Evolutionary conservation across 2,113 vertebrate species (phyloP), one percentile per base, ranked within the genome.

Genomic region (Macroglossus sobrinus): DNA sequence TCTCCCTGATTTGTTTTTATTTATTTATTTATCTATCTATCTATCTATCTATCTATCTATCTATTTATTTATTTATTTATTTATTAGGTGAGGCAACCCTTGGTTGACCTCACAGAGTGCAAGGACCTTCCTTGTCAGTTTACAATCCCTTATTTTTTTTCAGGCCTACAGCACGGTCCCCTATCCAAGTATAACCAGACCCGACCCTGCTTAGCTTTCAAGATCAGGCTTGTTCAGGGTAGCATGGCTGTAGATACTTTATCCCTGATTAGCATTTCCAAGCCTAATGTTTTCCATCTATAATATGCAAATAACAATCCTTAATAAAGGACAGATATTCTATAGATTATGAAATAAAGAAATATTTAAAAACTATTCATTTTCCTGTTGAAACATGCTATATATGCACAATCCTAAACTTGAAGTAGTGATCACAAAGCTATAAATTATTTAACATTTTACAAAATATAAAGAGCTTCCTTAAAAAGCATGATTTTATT

Each of bases 401-500:
- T 55, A 89, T 55, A 84, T 24, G 35, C 6, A 53, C 26, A 86
- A 68, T 33, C 15, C 63, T 91, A 82, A 78, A 64, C 71, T 57
- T 87, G 74, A 80, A 79, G 63, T 35, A 66, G 26, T 66, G 64
- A 93, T 74, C 89, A 50, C 71, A n/a, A 47, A 40, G 59, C 12
- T 85, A 66, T 68, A 93, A 92, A 84, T 92, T 72, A 96, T 55
- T 71, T 69, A 72, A 66, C 5, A 71, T 57, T 81, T 79, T 43
- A 78, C 0, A 92, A 24, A 59, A 53, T 74, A 79, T 24, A 81
- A 33, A 75, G 7, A 18, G 38, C 14, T 61, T 68, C 38, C 72
- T 80, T 89, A 38, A 91, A 92, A 92, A 89, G 69, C 43, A 38
- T 55, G 10, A 80, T 69, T 89, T 86, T 43, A 93, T 86, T 92